Percentiles rank a stretch among this genome's conserved stretches.
phyloP scores from a whole-genome alignment of 2,113 vertebrate genomes.

The Cynoglossus semilaevis region DNA sequence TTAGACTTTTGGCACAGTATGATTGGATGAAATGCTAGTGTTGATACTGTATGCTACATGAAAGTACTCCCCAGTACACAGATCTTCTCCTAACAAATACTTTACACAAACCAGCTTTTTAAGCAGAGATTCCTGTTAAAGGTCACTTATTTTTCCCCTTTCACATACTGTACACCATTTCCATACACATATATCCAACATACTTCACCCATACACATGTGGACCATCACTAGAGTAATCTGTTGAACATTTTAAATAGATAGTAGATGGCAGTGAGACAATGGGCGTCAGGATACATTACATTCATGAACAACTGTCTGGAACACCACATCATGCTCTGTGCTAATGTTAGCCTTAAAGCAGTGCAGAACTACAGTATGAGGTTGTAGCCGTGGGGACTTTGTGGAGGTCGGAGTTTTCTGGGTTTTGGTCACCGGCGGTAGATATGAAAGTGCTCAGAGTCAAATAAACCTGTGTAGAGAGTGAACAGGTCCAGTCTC shows the following conservation, averaged over 20 bases:
- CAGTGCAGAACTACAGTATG: background rate
- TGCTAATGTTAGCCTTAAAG: background rate
- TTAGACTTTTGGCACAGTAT: conserved; percentile 37
- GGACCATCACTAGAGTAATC: conserved; percentile 21
- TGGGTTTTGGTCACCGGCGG: too few species aligned
- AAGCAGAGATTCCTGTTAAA: conserved; percentile 58
- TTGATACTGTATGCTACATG: conserved; percentile 14
- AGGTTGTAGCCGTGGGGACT: background rate
- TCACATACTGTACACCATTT: conserved; percentile 17
- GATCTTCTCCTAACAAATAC: conserved; percentile 17
- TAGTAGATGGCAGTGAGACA: background rate
- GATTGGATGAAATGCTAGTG: conserved; percentile 7
- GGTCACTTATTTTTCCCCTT: conserved; percentile 69
- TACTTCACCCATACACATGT: conserved; percentile 39
- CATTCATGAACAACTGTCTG: conserved; percentile 7
- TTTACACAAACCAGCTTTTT: conserved; percentile 3
- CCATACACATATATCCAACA: conserved; percentile 19
- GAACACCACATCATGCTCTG: background rate
- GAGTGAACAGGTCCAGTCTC: background rate
- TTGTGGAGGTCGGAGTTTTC: background rate
- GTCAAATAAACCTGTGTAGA: background rate
- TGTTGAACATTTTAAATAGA: background rate
- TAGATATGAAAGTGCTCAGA: background rate
- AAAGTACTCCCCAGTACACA: conserved; percentile 12
- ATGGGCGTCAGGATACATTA: conserved; percentile 6